Evolutionary conservation across 1,140 invertebrate species (phyloP).

Genomic region (Brachionus rubens): DNA sequence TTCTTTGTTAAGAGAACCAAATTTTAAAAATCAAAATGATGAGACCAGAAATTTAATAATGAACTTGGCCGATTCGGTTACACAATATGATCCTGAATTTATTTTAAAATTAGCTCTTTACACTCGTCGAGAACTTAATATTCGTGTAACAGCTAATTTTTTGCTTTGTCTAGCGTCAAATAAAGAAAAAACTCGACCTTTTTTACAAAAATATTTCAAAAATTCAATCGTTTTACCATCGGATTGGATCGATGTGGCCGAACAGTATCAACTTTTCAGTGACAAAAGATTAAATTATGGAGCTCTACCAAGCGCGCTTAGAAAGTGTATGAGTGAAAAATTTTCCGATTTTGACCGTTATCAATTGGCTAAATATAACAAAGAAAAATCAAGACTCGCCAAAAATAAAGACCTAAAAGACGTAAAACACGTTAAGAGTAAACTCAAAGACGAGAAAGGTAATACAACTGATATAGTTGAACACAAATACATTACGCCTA

Average conservation of each 20-base stretch:
- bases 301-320: conserved; percentile 57
- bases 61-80: conserved; percentile 51
- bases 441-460: conserved; percentile 40
- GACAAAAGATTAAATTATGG: conserved; percentile 54
- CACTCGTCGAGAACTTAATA: conserved; percentile 60
- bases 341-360: conserved; percentile 62
- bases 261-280: conserved; percentile 58
- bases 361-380: conserved; percentile 61
- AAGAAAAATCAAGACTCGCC: conserved; percentile 56
- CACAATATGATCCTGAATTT: conserved; percentile 60
- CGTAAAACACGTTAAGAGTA: background rate
- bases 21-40: conserved; percentile 55
- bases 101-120: conserved; percentile 62
- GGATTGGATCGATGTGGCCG: conserved; percentile 63
- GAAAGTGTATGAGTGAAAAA: conserved; percentile 59
- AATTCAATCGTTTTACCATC: conserved; percentile 58
- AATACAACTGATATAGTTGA: conserved; percentile 25
- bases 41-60: conserved; percentile 51
- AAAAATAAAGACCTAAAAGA: conserved; percentile 49
- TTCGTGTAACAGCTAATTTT: conserved; percentile 62
- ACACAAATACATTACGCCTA: conserved; percentile 35
- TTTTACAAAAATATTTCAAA: conserved; percentile 59
- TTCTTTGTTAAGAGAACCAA: conserved; percentile 57
- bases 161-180: conserved; percentile 59
- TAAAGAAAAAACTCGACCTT: conserved; percentile 54